Evolutionary conservation across 2,797 vertebrate genomes (phyloP), one percentile per base, ranked within the genome.

Genomic region (Pagetopsis macropterus): DNA sequence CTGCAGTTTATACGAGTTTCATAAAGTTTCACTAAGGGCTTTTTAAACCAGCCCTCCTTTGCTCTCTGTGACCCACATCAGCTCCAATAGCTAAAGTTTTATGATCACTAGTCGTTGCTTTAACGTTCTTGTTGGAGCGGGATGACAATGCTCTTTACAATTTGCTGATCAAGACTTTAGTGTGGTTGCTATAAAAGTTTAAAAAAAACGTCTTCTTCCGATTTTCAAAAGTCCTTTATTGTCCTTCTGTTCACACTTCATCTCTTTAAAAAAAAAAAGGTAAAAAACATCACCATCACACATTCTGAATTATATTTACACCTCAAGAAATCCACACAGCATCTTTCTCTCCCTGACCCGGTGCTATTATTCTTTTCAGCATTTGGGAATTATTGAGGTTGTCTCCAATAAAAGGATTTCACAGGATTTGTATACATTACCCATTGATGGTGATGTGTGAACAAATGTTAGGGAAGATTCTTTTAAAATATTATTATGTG

Each of bases 91-190:
- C 66, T 71, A 62, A 76, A 59, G 49, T 70, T 79, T 83, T 75
- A 77, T 65, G 51, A 65, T 27, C 51, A 56, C 52, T 52, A 23
- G 44, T 33, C 21, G 37, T 75, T 52, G 57, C 64, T 85, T 79
- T 75, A 67, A 76, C 65, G 70, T 51, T 79, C 44, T 63, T 40
- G 8, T 54, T 60, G 43, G 31, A 10, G 55, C 40, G 44, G 14
- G 40, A 48, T 66, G 62, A 67, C 70, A 76, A 70, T 49, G 78
- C 52, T 84, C 84, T 85, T 83, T 64, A 78, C 82, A 83, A 84
- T 66, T 31, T 87, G 79, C 76, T 88, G 85, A 75, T 70, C 59
- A 64, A 72, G 71, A 65, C 17, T 57, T 61, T 61, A 27, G 17
- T 41, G 61, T 27, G n/a, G 54, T 54, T 76, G 62, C 72, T 65